Conservation (phyloP, 2,797 vertebrate genomes). For the Tenualosa ilisha region DNA sequence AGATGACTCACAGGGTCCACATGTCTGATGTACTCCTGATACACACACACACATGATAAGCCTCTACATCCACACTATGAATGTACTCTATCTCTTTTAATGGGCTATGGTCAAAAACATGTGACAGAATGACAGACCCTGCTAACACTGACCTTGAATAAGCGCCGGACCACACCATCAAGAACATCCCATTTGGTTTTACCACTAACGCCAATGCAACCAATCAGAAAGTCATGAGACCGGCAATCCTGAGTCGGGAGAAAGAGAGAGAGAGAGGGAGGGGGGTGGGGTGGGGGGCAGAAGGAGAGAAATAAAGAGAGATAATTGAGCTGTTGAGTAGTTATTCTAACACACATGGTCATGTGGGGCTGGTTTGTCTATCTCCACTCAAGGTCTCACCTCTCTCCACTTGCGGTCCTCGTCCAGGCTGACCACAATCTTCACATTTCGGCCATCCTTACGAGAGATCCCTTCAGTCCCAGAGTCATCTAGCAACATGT, state of each 20-base stretch:
- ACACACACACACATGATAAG: neutral
- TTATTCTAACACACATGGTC: neutral
- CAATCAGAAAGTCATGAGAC: conserved; percentile 74
- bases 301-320: neutral
- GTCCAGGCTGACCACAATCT: conserved; percentile 82
- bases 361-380: neutral
- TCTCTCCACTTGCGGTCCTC: conserved; percentile 80
- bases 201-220: conserved; percentile 85
- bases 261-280: neutral
- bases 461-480: conserved; percentile 80
- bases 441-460: conserved; percentile 83
- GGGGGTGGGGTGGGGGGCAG: too few relatives aligned
- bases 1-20: conserved; percentile 82
- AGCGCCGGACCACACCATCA: conserved; percentile 75
- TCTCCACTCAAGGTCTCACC: conserved; percentile 63
- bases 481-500: conserved; percentile 84
- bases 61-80: neutral
- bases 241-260: conserved; percentile 75
- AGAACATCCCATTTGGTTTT: conserved; percentile 89
- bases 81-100: neutral
- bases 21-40: conserved; percentile 82
- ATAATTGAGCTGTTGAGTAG: neutral
- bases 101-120: neutral
- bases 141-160: conserved; percentile 77
- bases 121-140: neutral